Evolutionary conservation across 2,113 vertebrate species (phyloP).

Genomic region (Micronycteris hirsuta): DNA sequence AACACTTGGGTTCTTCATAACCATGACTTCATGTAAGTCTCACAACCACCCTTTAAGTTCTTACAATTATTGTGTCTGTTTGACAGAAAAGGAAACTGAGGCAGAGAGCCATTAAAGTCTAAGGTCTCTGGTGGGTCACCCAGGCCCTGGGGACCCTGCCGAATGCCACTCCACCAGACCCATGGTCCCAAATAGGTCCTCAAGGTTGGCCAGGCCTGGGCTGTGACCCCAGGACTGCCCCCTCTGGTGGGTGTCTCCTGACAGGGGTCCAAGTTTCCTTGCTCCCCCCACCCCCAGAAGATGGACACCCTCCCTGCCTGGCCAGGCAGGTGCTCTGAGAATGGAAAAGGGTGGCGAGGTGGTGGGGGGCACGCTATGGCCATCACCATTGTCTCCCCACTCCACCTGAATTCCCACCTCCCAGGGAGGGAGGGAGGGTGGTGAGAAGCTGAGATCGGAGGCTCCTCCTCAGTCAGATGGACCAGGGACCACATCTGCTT

Average conservation of each 20-base stretch:
- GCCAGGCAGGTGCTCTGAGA: neutral
- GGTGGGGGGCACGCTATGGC: neutral
- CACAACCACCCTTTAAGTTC: neutral
- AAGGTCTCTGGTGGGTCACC: neutral
- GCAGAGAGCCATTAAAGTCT: neutral
- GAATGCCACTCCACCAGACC: neutral
- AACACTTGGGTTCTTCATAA: neutral
- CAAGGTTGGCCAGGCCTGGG: neutral
- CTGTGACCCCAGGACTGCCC: accelerated
- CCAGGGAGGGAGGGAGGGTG: neutral
- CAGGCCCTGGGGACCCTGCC: neutral
- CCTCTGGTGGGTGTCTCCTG: neutral
- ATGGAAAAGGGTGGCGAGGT: neutral
- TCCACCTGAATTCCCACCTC: neutral
- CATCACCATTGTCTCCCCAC: accelerated
- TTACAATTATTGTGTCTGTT: neutral
- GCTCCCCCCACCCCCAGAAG: neutral
- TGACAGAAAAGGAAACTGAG: neutral
- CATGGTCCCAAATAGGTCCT: neutral
- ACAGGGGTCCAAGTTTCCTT: neutral
- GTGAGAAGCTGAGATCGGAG: neutral
- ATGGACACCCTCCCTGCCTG: neutral
- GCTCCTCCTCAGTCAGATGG: neutral
- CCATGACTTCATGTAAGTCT: neutral
- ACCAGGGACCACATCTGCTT: neutral